Evolutionary conservation across 2,888 invertebrate species (phyloP).

Genomic region (Drosophila anomalata): DNA sequence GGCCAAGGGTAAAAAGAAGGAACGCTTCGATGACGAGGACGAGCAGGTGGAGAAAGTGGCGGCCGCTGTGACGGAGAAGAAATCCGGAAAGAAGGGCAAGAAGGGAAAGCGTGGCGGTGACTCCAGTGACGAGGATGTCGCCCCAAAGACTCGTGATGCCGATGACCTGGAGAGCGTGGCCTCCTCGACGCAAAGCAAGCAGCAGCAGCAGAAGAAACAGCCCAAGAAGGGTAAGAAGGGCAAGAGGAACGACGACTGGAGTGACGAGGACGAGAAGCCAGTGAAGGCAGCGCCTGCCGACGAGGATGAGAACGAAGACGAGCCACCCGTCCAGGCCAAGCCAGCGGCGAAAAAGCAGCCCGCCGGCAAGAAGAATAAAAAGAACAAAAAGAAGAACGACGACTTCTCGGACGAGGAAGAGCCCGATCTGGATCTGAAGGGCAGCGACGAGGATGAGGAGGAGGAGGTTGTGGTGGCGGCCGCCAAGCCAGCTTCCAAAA

Average conservation of each 20-base stretch:
- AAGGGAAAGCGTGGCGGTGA: conserved; percentile 84
- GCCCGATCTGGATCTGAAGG: conserved; percentile 29
- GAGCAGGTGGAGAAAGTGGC: conserved; percentile 55
- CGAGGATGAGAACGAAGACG: conserved; percentile 51
- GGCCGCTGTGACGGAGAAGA: conserved; percentile 44
- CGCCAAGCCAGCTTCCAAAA: conserved; percentile 74
- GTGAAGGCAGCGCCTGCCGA: conserved; percentile 46
- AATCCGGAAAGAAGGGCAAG: conserved; percentile 75
- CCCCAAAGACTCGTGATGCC: conserved; percentile 71
- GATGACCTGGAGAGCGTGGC: conserved; percentile 74
- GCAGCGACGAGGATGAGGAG: conserved; percentile 51
- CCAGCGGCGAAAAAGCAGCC: conserved; percentile 63
- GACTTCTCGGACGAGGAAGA: conserved; percentile 80
- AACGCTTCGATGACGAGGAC: conserved; percentile 75
- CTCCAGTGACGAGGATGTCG: conserved; percentile 85
- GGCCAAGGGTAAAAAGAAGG: conserved; percentile 78
- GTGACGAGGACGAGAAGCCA: conserved; percentile 80
- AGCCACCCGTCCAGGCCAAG: conserved; percentile 30
- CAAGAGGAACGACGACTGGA: conserved; percentile 84
- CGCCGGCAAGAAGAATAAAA: conserved; percentile 72
- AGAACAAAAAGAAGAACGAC: conserved; percentile 73
- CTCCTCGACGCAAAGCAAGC: conserved; percentile 62
- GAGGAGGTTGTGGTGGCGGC: conserved; percentile 38
- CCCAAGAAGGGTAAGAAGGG: conserved; percentile 83
- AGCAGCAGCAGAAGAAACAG: conserved; percentile 73